A percentile compares a stretch with the other conserved stretches of the same genome.
phyloP scores from a whole-genome alignment of 1,140 invertebrate genomes.

The Nasonia vitripennis region DNA sequence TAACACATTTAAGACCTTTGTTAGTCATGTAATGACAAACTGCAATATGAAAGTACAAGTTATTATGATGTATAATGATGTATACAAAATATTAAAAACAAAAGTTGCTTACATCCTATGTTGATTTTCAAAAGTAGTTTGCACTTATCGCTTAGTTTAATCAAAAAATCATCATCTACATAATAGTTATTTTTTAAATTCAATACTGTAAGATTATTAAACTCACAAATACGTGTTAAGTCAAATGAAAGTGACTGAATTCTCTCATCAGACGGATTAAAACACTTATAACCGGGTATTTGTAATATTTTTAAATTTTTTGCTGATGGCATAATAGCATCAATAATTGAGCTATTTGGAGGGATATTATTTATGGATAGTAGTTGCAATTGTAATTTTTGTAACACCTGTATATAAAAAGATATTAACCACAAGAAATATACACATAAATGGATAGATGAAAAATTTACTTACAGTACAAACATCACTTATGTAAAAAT shows the following conservation, averaged over 20 bases:
- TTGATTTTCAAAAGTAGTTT: neutral
- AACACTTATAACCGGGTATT: no score
- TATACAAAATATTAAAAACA: neutral
- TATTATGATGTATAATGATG: neutral
- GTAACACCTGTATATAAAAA: neutral
- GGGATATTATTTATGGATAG: no score
- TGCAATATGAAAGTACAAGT: neutral
- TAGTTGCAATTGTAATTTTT: neutral
- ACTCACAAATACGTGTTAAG: no score
- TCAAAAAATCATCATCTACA: constrained; percentile 2
- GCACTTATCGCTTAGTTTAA: neutral
- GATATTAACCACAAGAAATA: neutral
- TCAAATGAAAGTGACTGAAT: no score
- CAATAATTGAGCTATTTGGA: no score
- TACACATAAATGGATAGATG: neutral
- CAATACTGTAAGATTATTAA: neutral
- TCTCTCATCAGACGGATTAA: no score
- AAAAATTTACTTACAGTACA: neutral
- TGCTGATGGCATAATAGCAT: no score
- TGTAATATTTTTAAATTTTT: no score
- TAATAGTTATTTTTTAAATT: neutral
- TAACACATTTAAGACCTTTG: neutral
- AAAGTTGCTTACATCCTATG: neutral
- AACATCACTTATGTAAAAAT: neutral
- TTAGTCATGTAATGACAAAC: neutral